Base-by-base conservation (phyloP, 2,888 invertebrate species). In the Anarsia innoxiella region DNA sequence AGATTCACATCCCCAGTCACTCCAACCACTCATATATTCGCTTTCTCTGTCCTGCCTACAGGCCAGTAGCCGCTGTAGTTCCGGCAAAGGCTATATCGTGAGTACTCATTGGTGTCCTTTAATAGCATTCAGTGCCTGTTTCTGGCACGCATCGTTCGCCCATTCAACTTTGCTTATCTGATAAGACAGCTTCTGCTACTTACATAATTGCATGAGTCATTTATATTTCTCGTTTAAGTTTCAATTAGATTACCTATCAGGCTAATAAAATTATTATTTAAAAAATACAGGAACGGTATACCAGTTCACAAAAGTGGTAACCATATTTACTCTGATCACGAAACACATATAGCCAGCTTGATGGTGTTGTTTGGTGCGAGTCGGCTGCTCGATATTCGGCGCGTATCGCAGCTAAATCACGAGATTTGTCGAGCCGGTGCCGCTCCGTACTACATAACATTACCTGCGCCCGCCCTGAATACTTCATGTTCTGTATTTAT, bases 71-170 rank as follows among this genome's bases (percentile, higher is more conserved):
- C 92, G 93, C 88, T 93, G 93, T 89, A 94, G 93, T 89, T 93
- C 93, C 88, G 93, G 93, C 88, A 93, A 93, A 90, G 93, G 93
- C 90, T 93, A 94, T 93, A 93, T 94, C 93, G 94, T 94, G 89
- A 93, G 94, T 93, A 70, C 59, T 63, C 71, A 73, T 68, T 75
- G 71, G 77, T 78, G 72, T 74, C 73, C 63, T 68, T 66, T 62
- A 70, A 65, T 66, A 62, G 56, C 59, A 48, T 59, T 50, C 60
- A 46, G 46, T 52, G 46, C 54, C 59, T 59, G 56, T 61, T 51
- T 62, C 55, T 57, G 51, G 58, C 56, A 56, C 53, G 54, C 53
- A 53, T 57, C 56, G 60, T 64, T 59, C 57, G 59, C 48, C 52
- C 37, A 41, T 45, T 49, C 47, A 32, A 45, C 48, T 40, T 44